A percentile compares a stretch with the other conserved stretches of the same genome.
Conservation (phyloP, 2,797 vertebrate genomes). For the Heterohyrax brucei region DNA sequence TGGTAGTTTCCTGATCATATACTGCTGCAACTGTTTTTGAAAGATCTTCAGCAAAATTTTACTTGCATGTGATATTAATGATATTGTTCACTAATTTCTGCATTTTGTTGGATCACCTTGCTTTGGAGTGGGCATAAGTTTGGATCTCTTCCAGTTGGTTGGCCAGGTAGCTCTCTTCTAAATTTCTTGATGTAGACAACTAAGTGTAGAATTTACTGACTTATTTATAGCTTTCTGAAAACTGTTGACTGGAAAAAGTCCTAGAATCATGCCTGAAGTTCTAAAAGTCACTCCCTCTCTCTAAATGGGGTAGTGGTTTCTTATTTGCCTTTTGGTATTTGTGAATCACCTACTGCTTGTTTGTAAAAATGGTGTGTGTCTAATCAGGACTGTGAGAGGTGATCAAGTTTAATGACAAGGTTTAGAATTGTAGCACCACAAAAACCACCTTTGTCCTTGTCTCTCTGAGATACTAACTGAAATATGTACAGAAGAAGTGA, state of each 20-base stretch:
- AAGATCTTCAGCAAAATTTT: no score
- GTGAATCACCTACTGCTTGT: background rate
- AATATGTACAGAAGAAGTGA: no score
- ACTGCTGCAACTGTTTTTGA: no score
- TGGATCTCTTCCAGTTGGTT: no score
- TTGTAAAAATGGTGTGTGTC: background rate
- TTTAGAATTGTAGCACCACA: accelerated
- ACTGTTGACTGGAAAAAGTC: background rate
- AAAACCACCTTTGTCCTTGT: background rate
- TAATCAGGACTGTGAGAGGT: background rate
- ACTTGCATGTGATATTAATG: no score
- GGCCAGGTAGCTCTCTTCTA: no score
- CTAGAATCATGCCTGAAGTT: background rate
- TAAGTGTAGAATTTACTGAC: background rate
- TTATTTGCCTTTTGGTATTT: background rate
- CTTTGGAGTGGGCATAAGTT: no score
- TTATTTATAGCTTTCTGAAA: background rate
- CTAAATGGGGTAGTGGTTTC: background rate
- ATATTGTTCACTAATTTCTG: no score
- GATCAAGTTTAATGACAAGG: background rate
- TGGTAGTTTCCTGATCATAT: no score
- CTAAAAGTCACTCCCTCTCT: background rate
- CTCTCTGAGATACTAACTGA: background rate
- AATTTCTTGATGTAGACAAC: no score
- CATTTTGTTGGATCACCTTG: no score